These are phyloP conservation scores for Stichopus horrens DNA, from an alignment of 53 echinoderm and acorn worm species.

Conservation along the genomic window DNA sequence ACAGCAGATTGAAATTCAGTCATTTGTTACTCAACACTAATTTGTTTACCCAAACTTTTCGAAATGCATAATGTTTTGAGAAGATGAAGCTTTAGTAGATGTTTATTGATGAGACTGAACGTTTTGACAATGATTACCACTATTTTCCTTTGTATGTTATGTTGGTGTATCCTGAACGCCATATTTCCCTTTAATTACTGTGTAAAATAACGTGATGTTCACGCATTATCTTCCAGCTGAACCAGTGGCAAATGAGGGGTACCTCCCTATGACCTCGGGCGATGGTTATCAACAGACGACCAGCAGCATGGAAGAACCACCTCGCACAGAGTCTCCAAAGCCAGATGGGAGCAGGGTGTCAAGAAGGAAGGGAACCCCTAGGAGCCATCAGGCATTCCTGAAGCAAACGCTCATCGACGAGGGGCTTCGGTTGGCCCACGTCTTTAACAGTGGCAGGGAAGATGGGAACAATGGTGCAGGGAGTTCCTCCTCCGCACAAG, in stretches of 20 bases:
- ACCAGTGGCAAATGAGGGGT: not conserved
- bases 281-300: not conserved
- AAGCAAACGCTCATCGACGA: constrained; percentile 86
- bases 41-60: too few species aligned
- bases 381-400: constrained; percentile 68
- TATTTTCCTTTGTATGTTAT: too few species aligned
- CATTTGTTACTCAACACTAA: too few species aligned
- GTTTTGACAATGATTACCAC: too few species aligned
- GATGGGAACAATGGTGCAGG: not conserved
- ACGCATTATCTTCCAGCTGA: not conserved
- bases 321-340: constrained; percentile 16
- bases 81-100: too few species aligned
- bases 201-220: not conserved
- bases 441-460: constrained; percentile 28
- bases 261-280: not conserved
- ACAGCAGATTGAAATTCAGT: too few species aligned
- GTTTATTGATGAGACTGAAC: too few species aligned
- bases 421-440: constrained; percentile 83
- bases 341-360: constrained; percentile 38
- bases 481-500: not conserved
- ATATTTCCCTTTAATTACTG: too few species aligned
- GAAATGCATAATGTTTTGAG: too few species aligned
- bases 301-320: constrained; percentile 8
- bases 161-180: too few species aligned
- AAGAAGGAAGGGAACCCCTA: constrained; percentile 44